Evolutionary conservation across 2,888 invertebrate species (phyloP), one percentile per base, ranked within the genome.

Genomic region (Dolomedes plantarius): DNA sequence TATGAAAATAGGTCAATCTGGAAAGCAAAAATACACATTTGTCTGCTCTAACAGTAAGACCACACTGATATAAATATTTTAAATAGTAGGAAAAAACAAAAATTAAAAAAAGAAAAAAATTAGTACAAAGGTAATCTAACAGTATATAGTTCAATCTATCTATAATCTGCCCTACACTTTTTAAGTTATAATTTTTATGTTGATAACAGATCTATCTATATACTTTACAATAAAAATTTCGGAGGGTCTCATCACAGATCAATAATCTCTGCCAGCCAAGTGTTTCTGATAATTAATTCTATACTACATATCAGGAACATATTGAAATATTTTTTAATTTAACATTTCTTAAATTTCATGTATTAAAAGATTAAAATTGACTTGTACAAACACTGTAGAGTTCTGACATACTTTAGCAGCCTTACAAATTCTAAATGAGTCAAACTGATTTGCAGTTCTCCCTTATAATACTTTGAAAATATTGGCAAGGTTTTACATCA

Each of bases 211-310:
- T 5, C 79, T 80, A 80, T 32, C 67, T 80, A 56, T 46, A 65
- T 39, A 69, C 62, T 19, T 50, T 65, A 68, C 46, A 65, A n/a
- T 65, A 65, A 31, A 65, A 46, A 73, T 72, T 31, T 79, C 67
- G 67, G 79, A 80, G 79, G 46, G 72, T 73, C 46, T 31, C 79
- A 80, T 80, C 79, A 80, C 79, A 80, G 79, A 80, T 80, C 71
- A 46, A 76, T 76, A 65, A n/a, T 65, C 67, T 16, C 46, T 76
- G 39, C 46, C 46, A 76, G 75, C 31, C 50, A 73, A 32, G 64
- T 62, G 69, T 67, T 31, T 79, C 16, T 46, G 16, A 56, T 56
- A 19, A 31, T 64, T 56, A 62, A 13, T 36, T 46, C 29, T 41
- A 78, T 27, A 23, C 62, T 71, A 78, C 31, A 39, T 32, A 75